Percentiles rank a stretch among this genome's conserved stretches.
These are phyloP conservation scores for Gastrophryne carolinensis DNA, from an alignment of 2,797 vertebrate genomes.

Conservation along the genomic window DNA sequence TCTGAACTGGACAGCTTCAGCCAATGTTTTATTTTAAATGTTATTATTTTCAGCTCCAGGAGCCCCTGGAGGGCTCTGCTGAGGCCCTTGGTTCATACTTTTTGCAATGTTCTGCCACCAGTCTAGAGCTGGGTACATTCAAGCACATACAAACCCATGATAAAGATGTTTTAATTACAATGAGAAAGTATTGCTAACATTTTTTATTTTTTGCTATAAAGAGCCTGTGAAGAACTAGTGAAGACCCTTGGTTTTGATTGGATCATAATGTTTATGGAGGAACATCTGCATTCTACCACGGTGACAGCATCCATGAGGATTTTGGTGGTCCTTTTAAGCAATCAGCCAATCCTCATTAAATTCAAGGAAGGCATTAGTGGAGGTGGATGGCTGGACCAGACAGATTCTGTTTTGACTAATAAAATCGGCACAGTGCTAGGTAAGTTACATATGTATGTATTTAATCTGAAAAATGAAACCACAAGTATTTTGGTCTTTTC, in stretches of 20 bases:
- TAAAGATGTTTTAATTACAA: too few species aligned
- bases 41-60: too few species aligned
- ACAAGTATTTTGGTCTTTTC: too few species aligned
- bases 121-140: too few species aligned
- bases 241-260: slow-evolving; percentile 93
- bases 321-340: slow-evolving; percentile 89
- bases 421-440: slow-evolving; percentile 97
- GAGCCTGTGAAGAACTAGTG: slow-evolving; percentile 93
- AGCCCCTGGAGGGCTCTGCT: too few species aligned
- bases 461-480: neutral
- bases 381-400: slow-evolving; percentile 97
- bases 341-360: slow-evolving; percentile 85
- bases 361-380: slow-evolving; percentile 95
- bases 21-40: too few species aligned
- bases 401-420: slow-evolving; percentile 93
- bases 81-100: too few species aligned
- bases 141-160: too few species aligned
- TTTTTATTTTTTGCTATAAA: slow-evolving; percentile 55
- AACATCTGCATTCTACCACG: slow-evolving; percentile 90
- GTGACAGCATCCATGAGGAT: slow-evolving; percentile 93
- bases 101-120: too few species aligned
- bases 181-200: neutral
- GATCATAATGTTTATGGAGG: slow-evolving; percentile 97
- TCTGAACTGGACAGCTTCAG: too few species aligned
- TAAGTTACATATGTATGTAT: slow-evolving; percentile 62